phyloP scores from a whole-genome alignment of 2,113 vertebrate species.

The Physeter macrocephalus region DNA sequence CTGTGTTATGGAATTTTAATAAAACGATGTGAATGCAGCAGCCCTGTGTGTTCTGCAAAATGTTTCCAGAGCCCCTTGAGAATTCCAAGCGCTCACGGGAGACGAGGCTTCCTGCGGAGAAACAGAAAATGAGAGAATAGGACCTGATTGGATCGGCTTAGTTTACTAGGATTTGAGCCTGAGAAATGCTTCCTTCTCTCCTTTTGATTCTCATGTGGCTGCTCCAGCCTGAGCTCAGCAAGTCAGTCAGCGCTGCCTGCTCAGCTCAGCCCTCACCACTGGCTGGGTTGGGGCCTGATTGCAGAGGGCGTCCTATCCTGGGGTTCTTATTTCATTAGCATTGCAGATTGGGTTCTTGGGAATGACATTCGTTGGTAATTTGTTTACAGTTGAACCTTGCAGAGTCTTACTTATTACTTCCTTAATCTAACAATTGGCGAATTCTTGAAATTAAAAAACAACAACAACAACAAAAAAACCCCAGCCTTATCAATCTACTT shows the following conservation, averaged over 20 bases:
- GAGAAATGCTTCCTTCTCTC: not conserved
- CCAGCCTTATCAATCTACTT: not conserved
- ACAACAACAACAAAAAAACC: not conserved
- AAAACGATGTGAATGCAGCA: not conserved
- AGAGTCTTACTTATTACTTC: not conserved
- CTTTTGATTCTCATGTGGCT: not conserved
- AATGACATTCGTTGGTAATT: not conserved
- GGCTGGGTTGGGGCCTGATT: not conserved
- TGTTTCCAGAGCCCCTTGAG: not conserved
- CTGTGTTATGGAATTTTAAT: not conserved
- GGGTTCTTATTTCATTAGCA: not conserved
- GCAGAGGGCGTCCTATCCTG: not conserved
- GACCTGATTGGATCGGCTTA: not conserved
- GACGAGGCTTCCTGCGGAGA: not conserved
- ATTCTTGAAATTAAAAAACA: not conserved
- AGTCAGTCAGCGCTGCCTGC: not conserved
- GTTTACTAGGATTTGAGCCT: not conserved
- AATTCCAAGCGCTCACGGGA: not conserved
- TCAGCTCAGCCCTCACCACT: not conserved
- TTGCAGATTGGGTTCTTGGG: not conserved
- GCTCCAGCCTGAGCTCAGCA: not conserved
- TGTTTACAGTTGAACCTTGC: not conserved
- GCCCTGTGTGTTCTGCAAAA: not conserved
- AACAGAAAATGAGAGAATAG: not conserved
- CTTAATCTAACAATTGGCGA: not conserved